Conservation (phyloP, 2,888 invertebrate species). For the Pristionchus fissidentatus region DNA sequence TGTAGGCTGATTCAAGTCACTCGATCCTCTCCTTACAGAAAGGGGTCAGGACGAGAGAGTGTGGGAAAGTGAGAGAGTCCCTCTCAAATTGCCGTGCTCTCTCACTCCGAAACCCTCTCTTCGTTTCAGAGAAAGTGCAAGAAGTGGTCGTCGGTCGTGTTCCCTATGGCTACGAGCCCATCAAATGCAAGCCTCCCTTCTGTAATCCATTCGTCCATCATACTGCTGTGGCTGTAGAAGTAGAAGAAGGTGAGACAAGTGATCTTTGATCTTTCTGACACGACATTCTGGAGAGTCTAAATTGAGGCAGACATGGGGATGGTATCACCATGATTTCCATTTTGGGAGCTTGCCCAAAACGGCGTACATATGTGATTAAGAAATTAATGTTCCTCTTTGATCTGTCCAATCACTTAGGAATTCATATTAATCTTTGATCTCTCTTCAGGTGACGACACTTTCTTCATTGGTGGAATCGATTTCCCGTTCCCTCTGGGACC, state of each 20-base stretch:
- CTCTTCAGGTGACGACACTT: conserved; percentile 65
- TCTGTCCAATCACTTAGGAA: not conserved
- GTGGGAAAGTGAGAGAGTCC: too few relatives aligned
- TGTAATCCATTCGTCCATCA: conserved; percentile 73
- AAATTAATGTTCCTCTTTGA: too few relatives aligned
- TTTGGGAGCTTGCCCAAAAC: too few relatives aligned
- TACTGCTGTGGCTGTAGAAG: conserved; percentile 69
- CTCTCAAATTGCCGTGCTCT: too few relatives aligned
- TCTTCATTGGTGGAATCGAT: conserved; percentile 71
- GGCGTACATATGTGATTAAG: too few relatives aligned
- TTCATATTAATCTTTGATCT: not conserved
- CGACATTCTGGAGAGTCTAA: too few relatives aligned
- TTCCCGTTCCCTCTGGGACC: conserved; percentile 70
- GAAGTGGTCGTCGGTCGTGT: conserved; percentile 68
- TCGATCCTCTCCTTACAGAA: too few relatives aligned
- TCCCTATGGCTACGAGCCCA: conserved; percentile 72
- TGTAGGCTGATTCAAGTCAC: too few relatives aligned
- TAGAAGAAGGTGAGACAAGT: conserved; percentile 64
- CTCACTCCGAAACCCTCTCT: not conserved
- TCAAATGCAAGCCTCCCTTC: conserved; percentile 73
- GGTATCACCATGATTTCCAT: not conserved
- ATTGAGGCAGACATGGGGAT: not conserved
- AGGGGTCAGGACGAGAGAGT: too few relatives aligned
- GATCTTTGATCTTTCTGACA: not conserved
- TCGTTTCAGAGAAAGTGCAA: conserved; percentile 65